phyloP scores from a whole-genome alignment of 2,888 invertebrate species.

The Desoria tigrina region DNA sequence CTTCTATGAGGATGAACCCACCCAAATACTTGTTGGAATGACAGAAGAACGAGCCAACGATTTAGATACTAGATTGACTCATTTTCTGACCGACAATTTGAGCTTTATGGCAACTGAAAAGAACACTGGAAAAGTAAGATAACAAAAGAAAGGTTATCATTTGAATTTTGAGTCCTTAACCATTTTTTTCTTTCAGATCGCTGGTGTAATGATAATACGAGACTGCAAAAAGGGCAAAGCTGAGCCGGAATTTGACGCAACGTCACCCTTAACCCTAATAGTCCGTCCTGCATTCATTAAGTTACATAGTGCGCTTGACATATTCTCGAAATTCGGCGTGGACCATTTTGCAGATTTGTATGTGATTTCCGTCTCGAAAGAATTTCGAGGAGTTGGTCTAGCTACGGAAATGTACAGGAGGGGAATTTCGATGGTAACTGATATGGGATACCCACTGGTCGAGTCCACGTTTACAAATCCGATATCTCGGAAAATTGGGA shows the following conservation, averaged over 20 bases:
- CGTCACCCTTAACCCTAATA: conserved; percentile 9
- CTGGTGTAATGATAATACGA: conserved; percentile 20
- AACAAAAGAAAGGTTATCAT: too few relatives aligned
- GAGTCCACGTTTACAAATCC: conserved; percentile 34
- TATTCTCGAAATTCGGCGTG: conserved; percentile 1
- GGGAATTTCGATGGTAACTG: conserved; percentile 1
- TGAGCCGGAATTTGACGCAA: background rate
- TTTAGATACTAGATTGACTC: conserved; percentile 8
- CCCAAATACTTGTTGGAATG: conserved; percentile 19
- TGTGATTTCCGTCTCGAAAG: conserved; percentile 20
- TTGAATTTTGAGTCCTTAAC: too few relatives aligned
- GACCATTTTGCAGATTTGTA: conserved; percentile 25
- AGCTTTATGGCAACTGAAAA: conserved; percentile 9
- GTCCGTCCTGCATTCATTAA: background rate
- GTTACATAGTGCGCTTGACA: background rate
- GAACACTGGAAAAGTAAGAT: background rate
- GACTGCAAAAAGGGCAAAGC: conserved; percentile 5
- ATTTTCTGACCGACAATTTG: conserved; percentile 5
- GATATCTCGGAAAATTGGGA: conserved; percentile 24
- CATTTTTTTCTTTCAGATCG: too few relatives aligned
- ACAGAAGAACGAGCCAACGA: conserved; percentile 23
- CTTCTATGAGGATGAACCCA: conserved; percentile 35
- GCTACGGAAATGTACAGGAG: conserved; percentile 22
- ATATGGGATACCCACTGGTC: conserved; percentile 18
- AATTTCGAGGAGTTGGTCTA: conserved; percentile 21